A percentile compares a stretch with the other conserved stretches of the same genome.
phyloP scores from a whole-genome alignment of 2,113 vertebrate species.

The Microcebus murinus region DNA sequence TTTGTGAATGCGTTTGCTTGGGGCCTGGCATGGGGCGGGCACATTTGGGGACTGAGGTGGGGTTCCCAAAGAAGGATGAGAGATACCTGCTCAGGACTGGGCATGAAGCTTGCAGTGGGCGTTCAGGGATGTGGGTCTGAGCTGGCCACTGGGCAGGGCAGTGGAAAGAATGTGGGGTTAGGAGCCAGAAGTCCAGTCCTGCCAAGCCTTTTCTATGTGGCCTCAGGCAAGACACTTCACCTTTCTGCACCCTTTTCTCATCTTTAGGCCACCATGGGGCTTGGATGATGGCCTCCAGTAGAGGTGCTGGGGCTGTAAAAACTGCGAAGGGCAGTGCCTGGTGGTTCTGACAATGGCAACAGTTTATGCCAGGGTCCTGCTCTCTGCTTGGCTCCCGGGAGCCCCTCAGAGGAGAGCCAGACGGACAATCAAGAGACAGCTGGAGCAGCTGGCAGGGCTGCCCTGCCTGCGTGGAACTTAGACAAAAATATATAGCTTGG shows the following conservation, averaged over 20 bases:
- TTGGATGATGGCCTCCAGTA: not conserved
- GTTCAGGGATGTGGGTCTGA: not conserved
- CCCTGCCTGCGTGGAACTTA: not conserved
- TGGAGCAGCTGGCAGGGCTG: not conserved
- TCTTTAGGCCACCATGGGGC: not conserved
- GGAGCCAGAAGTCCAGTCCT: conserved; percentile 11
- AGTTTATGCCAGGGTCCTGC: too few species aligned
- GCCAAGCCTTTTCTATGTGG: conserved; percentile 45
- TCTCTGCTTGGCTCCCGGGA: not conserved
- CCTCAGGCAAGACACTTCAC: not conserved
- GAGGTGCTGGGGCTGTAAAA: not conserved
- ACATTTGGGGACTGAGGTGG: not conserved
- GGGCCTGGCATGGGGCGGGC: not conserved
- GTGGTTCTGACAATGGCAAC: not conserved
- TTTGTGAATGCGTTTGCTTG: not conserved
- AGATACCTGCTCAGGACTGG: not conserved
- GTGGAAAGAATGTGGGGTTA: conserved; percentile 56
- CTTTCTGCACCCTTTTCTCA: not conserved
- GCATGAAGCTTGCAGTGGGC: not conserved
- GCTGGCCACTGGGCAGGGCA: conserved; percentile 35
- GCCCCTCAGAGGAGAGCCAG: not conserved
- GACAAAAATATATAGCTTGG: not conserved
- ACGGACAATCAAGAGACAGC: not conserved
- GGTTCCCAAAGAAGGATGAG: not conserved
- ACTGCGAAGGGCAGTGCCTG: not conserved